These are phyloP conservation scores for Acanthisitta chloris DNA, from an alignment of 2,113 vertebrate genomes.

Conservation along the genomic window DNA sequence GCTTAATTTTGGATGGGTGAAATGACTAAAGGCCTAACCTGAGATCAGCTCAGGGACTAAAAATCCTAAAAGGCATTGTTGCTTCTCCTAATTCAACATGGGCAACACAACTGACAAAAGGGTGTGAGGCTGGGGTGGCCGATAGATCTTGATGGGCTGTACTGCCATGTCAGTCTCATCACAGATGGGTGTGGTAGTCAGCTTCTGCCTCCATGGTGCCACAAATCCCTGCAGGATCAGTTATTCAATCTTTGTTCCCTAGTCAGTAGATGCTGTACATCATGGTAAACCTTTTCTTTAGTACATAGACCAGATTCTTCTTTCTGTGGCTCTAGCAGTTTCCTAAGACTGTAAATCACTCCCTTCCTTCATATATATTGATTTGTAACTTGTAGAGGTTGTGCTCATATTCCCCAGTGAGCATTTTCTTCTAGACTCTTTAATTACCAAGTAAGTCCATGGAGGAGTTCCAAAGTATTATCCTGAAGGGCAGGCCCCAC, in stretches of 20 bases:
- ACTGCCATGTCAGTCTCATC: neutral
- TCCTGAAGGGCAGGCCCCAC: neutral
- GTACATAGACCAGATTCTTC: neutral
- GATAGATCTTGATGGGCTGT: neutral
- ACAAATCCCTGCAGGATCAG: neutral
- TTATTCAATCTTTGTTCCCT: neutral
- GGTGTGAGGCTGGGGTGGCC: neutral
- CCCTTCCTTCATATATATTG: neutral
- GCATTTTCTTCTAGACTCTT: neutral
- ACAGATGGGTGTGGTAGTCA: neutral
- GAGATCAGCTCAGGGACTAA: neutral
- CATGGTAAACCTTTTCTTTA: neutral
- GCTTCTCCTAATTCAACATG: neutral
- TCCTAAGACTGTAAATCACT: neutral
- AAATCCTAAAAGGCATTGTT: neutral
- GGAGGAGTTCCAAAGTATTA: neutral
- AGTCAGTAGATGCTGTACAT: neutral
- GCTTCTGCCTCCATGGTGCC: neutral
- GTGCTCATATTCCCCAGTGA: neutral
- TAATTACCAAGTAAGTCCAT: neutral
- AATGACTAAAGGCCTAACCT: neutral
- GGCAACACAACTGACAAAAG: rapidly evolving
- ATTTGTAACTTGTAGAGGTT: neutral
- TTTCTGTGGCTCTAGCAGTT: neutral
- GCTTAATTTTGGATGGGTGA: neutral